These are phyloP conservation scores for Selene dorsalis DNA, from an alignment of 2,797 vertebrate species.

Conservation along the genomic window DNA sequence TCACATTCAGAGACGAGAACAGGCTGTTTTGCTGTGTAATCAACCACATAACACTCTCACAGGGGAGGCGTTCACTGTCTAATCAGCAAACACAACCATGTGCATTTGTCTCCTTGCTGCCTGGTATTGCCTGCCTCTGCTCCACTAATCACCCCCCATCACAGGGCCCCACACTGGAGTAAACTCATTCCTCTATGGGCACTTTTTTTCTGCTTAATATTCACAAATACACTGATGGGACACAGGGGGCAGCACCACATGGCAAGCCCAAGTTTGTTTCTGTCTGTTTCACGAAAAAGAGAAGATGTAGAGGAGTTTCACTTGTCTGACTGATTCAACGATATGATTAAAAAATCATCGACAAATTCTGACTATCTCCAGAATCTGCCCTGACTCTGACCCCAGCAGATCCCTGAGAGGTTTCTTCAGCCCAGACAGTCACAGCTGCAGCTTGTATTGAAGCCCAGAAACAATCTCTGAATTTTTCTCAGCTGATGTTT, in stretches of 20 bases:
- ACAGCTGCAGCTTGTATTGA: not conserved
- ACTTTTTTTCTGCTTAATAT: slow-evolving; percentile 32
- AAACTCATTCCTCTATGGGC: slow-evolving; percentile 9
- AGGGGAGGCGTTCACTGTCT: not conserved
- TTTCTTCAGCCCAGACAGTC: not conserved
- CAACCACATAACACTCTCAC: not conserved
- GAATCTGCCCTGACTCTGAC: slow-evolving; percentile 18
- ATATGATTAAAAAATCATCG: no score
- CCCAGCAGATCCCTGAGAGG: not conserved
- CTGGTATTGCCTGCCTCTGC: not conserved
- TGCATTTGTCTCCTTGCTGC: slow-evolving; percentile 1
- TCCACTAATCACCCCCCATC: slow-evolving; percentile 6
- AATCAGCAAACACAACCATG: slow-evolving; percentile 16
- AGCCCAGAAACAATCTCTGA: not conserved
- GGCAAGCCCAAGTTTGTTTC: slow-evolving; percentile 15
- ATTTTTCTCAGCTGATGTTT: slow-evolving; percentile 6
- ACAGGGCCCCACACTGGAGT: not conserved
- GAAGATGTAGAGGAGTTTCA: not conserved
- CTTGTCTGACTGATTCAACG: slow-evolving; percentile 32
- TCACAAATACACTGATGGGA: slow-evolving; percentile 36
- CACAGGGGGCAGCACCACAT: slow-evolving; percentile 16
- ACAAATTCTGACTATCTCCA: no score
- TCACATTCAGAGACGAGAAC: not conserved
- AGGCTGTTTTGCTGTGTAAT: not conserved
- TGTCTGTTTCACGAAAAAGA: slow-evolving; percentile 5